phyloP scores from a whole-genome alignment of 2,888 invertebrate genomes.

The Cheilosia vulpina region DNA sequence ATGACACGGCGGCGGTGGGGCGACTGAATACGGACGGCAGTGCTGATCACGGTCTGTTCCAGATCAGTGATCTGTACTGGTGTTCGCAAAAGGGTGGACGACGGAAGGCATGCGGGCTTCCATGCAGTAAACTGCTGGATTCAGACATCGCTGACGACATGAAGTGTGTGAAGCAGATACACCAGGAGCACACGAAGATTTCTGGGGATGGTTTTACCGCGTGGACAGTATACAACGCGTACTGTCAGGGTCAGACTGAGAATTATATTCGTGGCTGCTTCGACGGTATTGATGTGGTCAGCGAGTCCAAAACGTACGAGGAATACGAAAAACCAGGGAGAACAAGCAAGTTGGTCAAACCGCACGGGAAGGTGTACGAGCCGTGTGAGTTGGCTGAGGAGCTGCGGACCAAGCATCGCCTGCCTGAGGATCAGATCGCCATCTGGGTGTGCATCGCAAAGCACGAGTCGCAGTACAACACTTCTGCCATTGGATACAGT shows the following conservation, averaged over 20 bases:
- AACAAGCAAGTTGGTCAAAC: conserved; percentile 8
- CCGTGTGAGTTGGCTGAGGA: conserved; percentile 89
- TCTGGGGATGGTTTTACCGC: conserved; percentile 88
- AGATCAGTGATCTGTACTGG: conserved; percentile 90
- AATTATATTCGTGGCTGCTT: conserved; percentile 79
- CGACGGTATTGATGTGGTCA: conserved; percentile 58
- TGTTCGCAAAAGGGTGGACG: conserved; percentile 84
- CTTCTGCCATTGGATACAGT: conserved; percentile 86
- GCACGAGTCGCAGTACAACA: conserved; percentile 87
- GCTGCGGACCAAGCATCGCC: conserved; percentile 84
- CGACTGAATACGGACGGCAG: conserved; percentile 83
- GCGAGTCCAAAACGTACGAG: conserved; percentile 2
- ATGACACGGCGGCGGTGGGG: conserved; percentile 87
- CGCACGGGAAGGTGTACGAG: conserved; percentile 85
- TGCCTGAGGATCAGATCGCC: conserved; percentile 84
- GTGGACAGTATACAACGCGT: conserved; percentile 80
- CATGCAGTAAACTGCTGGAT: conserved; percentile 87
- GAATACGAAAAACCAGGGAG: conserved; percentile 9
- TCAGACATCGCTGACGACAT: conserved; percentile 89
- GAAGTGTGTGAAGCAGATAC: conserved; percentile 86
- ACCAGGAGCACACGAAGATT: conserved; percentile 87
- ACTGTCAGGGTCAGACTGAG: conserved; percentile 78
- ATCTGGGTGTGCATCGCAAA: conserved; percentile 90
- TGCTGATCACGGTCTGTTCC: conserved; percentile 89
- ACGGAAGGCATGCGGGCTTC: conserved; percentile 86